Conservation (phyloP, 2,797 vertebrate genomes). For the Leptatherina wallacei region DNA sequence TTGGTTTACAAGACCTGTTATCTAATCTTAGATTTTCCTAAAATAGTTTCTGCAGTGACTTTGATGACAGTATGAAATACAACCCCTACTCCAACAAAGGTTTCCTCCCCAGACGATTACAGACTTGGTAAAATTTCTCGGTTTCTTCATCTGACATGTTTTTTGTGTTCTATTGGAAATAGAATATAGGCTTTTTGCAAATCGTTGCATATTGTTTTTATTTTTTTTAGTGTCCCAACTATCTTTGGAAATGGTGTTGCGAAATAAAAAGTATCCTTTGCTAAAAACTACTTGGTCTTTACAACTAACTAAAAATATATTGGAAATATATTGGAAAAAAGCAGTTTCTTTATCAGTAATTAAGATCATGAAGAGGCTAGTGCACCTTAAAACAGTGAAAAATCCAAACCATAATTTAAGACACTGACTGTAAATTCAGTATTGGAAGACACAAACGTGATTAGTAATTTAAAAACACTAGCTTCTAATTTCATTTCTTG, state of each 20-base stretch:
- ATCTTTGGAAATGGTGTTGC: no score
- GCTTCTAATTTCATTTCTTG: neutral
- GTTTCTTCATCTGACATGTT: no score
- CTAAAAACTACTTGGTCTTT: neutral
- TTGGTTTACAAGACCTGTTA: neutral
- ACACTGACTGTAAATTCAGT: neutral
- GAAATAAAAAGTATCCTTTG: neutral
- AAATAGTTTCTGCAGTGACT: neutral
- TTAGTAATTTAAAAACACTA: neutral
- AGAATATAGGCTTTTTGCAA: no score
- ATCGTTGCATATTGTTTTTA: no score
- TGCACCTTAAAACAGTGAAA: neutral
- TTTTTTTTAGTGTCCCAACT: no score
- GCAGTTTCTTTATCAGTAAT: no score
- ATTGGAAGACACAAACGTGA: neutral
- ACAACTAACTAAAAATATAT: no score
- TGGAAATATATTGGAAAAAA: neutral
- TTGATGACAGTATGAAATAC: neutral
- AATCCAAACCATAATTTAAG: neutral
- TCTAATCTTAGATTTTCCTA: neutral
- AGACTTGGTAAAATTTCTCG: no score
- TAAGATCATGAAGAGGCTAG: no score
- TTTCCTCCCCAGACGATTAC: neutral
- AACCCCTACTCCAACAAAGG: no score
- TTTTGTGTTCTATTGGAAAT: no score